These are phyloP conservation scores for Nymphalis urticae DNA, from an alignment of 2,888 invertebrate genomes.

Conservation along the genomic window DNA sequence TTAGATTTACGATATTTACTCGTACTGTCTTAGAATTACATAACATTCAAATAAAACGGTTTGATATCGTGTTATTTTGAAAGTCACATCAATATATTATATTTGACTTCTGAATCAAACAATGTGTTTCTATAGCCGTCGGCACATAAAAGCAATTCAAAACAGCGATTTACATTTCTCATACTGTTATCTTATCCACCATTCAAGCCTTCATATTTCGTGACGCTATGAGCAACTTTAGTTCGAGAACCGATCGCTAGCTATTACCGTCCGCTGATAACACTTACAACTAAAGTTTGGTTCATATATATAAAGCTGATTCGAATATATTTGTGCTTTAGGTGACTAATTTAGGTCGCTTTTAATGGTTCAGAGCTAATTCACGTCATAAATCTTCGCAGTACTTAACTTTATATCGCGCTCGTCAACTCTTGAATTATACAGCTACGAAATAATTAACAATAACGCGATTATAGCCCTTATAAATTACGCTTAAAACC, in stretches of 20 bases:
- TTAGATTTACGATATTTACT: neutral
- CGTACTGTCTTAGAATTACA: neutral
- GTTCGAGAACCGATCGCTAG: slow-evolving; percentile 62
- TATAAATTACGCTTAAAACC: slow-evolving; percentile 28
- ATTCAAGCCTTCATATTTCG: slow-evolving; percentile 59
- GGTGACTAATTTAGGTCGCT: slow-evolving; percentile 37
- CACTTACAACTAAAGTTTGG: slow-evolving; percentile 46
- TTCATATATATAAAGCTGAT: slow-evolving; percentile 35
- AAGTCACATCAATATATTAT: slow-evolving; percentile 25
- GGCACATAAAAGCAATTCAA: slow-evolving; percentile 66
- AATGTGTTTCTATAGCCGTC: slow-evolving; percentile 48
- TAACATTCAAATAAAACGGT: neutral
- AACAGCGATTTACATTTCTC: slow-evolving; percentile 71
- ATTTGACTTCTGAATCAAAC: slow-evolving; percentile 38
- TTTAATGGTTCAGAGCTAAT: slow-evolving; percentile 38
- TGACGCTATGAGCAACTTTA: slow-evolving; percentile 62
- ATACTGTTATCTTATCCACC: slow-evolving; percentile 60
- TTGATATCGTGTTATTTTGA: neutral
- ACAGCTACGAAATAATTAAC: slow-evolving; percentile 31
- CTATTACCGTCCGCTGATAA: slow-evolving; percentile 63
- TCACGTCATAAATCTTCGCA: slow-evolving; percentile 39
- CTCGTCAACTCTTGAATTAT: slow-evolving; percentile 40
- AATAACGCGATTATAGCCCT: slow-evolving; percentile 27
- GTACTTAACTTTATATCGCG: slow-evolving; percentile 40
- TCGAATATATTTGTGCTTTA: slow-evolving; percentile 31